Base-by-base conservation (phyloP, 2,888 invertebrate species). In the Bruchidius siliquastri region DNA sequence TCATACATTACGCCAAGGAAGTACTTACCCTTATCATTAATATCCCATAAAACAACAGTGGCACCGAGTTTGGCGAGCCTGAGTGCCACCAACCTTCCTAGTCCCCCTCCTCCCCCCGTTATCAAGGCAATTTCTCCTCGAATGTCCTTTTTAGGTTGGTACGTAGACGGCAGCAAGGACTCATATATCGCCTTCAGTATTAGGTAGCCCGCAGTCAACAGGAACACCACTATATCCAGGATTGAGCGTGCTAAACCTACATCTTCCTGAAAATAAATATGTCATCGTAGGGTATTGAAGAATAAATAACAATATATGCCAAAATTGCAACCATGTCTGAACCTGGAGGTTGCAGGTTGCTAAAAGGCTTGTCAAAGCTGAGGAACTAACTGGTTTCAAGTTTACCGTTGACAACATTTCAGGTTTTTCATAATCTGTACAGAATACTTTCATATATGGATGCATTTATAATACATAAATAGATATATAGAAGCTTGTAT, bases 61-160 rank as follows among this genome's bases (percentile, higher is more conserved):
- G 94, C 93, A 72, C 94, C 94, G 74, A 94, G 89, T 82, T 92
- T 89, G 21, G 94, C 93, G 71, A 96, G 88, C 79, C 93, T 89
- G 79, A 93, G 85, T 0, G 95, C 92, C 74, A 96, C 87, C 72
- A 95, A 89, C 77, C 95, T 90, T 6, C 96, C 96, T 20, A 96
- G 88, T 2, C 96, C 96, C 67, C 93, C 93, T 66, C 96, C 97
- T 21, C 95, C 96, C 0, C 97, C 97, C 0, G 97, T 97, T 30
- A 97, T 92, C 70, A 97, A 88, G 0, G 94, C 95, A 67, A 95
- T 90, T 82, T 95, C 93, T 67, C 93, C 94, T 76, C 88, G 88
- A 75, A 96, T 87, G 78, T 91, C 90, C 85, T 94, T 94, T 86
- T 91, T 90, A 67, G 89, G 89, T 74, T 87, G 85, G 72, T 92